These are phyloP conservation scores for Cyanoramphus novaezelandiae DNA, from an alignment of 2,113 vertebrate species.

Conservation along the genomic window DNA sequence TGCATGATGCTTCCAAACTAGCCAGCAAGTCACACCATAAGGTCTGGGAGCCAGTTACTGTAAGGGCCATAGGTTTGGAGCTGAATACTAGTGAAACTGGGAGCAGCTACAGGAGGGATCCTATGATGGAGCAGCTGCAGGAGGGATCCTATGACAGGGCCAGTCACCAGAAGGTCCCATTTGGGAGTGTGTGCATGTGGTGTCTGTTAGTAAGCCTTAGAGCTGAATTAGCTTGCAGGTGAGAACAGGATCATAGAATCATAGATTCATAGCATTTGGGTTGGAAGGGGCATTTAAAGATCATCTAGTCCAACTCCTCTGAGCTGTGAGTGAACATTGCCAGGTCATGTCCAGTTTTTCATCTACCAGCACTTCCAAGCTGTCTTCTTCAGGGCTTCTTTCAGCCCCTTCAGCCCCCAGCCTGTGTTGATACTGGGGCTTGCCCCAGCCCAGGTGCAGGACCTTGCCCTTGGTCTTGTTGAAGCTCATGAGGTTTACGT, in stretches of 20 bases:
- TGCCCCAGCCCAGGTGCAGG: not conserved
- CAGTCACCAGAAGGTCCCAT: not conserved
- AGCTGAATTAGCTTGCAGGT: not conserved
- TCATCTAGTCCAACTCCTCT: not conserved
- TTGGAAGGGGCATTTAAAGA: not conserved
- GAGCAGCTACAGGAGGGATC: not conserved
- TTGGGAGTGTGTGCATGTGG: not conserved
- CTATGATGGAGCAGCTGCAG: not conserved
- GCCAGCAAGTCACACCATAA: rapidly evolving
- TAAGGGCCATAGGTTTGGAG: not conserved
- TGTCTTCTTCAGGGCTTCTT: not conserved
- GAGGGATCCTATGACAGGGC: not conserved
- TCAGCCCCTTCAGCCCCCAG: not conserved
- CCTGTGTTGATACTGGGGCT: not conserved
- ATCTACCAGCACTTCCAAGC: not conserved
- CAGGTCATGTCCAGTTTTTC: not conserved
- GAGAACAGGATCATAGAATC: not conserved
- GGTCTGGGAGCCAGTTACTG: not conserved
- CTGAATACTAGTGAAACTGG: not conserved
- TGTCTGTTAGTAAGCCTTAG: not conserved
- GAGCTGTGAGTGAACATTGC: not conserved
- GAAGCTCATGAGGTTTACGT: not conserved
- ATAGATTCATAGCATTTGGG: not conserved
- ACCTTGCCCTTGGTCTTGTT: not conserved
- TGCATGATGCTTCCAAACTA: not conserved